phyloP scores from a whole-genome alignment of 2,888 invertebrate genomes.

The Chymomyza caudatula region DNA sequence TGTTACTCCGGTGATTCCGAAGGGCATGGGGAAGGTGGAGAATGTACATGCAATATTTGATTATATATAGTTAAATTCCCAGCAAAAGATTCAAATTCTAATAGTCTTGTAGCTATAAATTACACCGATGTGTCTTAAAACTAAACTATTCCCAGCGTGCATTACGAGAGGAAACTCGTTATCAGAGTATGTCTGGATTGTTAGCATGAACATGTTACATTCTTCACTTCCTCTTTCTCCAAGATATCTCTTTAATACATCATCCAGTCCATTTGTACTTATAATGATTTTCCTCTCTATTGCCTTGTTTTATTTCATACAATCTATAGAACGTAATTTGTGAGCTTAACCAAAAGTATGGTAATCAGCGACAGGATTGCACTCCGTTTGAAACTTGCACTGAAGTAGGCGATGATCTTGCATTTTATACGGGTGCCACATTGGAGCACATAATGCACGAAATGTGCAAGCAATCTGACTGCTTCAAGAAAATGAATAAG shows the following conservation, averaged over 20 bases:
- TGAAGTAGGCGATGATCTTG: conserved; percentile 66
- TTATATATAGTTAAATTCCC: not conserved
- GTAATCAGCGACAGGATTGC: conserved; percentile 41
- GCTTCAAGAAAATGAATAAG: conserved; percentile 39
- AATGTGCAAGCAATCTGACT: conserved; percentile 52
- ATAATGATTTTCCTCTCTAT: conserved; percentile 53
- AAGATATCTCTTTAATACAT: not conserved
- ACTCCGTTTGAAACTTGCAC: conserved; percentile 48
- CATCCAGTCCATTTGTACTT: conserved; percentile 31
- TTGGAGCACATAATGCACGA: conserved; percentile 72
- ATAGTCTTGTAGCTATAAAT: not conserved
- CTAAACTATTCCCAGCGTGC: not conserved
- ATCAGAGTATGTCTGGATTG: conserved; percentile 37
- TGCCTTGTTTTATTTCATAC: conserved; percentile 16
- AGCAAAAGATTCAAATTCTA: not conserved
- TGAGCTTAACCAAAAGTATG: conserved; percentile 48
- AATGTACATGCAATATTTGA: conserved; percentile 32
- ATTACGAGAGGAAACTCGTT: conserved; percentile 45
- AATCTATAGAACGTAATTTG: conserved; percentile 55
- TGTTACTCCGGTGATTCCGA: conserved; percentile 14
- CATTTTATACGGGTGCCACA: conserved; percentile 67
- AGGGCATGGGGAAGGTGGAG: conserved; percentile 35
- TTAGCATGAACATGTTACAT: conserved; percentile 11
- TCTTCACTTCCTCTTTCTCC: conserved; percentile 34
- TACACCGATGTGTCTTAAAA: not conserved